phyloP scores from a whole-genome alignment of 2,113 vertebrate genomes.

The Patagioenas fasciata region DNA sequence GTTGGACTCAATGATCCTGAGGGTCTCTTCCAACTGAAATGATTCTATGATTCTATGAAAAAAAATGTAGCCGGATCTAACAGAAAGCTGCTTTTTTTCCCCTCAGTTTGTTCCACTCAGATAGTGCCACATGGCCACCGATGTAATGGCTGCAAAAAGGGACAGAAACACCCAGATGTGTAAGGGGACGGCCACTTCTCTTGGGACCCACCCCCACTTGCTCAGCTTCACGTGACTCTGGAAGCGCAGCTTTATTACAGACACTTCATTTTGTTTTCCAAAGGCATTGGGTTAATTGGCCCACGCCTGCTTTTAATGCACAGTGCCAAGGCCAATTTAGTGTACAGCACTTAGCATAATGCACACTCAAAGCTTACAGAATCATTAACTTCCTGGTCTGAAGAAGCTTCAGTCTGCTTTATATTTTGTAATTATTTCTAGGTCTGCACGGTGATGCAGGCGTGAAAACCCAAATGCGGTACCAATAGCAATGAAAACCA shows the following conservation, averaged over 20 bases:
- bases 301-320: neutral
- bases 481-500: neutral
- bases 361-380: neutral
- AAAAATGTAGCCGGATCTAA: no score
- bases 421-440: neutral
- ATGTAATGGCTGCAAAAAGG: neutral
- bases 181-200: neutral
- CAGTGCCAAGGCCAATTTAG: neutral
- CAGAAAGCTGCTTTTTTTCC: neutral
- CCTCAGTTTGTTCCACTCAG: no score
- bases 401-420: neutral
- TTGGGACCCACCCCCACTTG: neutral
- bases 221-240: accelerated
- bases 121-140: accelerated
- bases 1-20: no score
- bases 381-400: neutral
- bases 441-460: neutral
- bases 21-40: no score
- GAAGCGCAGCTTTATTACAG: neutral
- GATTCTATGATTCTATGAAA: no score
- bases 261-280: neutral
- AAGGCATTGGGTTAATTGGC: neutral
- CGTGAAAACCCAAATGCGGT: neutral
- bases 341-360: neutral
- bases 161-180: neutral